phyloP scores from a whole-genome alignment of 2,888 invertebrate species.

The Gisinianus flammeolus region DNA sequence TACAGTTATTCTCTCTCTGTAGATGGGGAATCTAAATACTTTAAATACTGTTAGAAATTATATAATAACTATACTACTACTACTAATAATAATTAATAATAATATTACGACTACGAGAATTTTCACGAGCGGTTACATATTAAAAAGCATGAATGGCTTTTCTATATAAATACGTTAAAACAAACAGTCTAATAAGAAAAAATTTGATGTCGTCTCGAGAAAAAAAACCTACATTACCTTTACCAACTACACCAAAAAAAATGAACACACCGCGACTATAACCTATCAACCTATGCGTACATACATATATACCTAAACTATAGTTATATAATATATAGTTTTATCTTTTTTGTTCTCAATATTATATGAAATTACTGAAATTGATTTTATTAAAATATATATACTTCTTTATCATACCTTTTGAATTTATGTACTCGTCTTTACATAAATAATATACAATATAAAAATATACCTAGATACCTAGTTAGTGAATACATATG shows the following conservation, averaged over 20 bases:
- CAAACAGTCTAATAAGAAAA: neutral
- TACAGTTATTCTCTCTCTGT: slow-evolving; percentile 5
- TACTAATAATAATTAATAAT: neutral
- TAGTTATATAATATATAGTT: slow-evolving; percentile 6
- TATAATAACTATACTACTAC: neutral
- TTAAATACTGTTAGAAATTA: slow-evolving; percentile 13
- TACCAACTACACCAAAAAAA: neutral
- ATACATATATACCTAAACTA: slow-evolving; percentile 14
- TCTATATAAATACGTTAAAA: slow-evolving; percentile 17
- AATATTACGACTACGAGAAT: slow-evolving; percentile 8
- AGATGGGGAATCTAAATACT: slow-evolving; percentile 18
- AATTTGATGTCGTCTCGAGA: slow-evolving; percentile 21
- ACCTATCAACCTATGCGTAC: slow-evolving; percentile 29
- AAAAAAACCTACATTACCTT: slow-evolving; percentile 12
- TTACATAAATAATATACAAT: slow-evolving; percentile 23
- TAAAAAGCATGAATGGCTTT: slow-evolving; percentile 31
- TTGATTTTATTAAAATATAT: slow-evolving; percentile 33
- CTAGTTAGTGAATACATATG: slow-evolving; percentile 30
- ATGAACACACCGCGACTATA: slow-evolving; percentile 17
- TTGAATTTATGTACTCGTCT: slow-evolving; percentile 40
- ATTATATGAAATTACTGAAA: slow-evolving; percentile 28
- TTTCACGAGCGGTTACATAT: slow-evolving; percentile 13
- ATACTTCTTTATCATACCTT: slow-evolving; percentile 38
- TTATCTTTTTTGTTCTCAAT: neutral
- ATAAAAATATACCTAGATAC: slow-evolving; percentile 25